These are phyloP conservation scores for Megatriorchis doriae DNA, from an alignment of 2,113 vertebrate genomes.

Conservation along the genomic window DNA sequence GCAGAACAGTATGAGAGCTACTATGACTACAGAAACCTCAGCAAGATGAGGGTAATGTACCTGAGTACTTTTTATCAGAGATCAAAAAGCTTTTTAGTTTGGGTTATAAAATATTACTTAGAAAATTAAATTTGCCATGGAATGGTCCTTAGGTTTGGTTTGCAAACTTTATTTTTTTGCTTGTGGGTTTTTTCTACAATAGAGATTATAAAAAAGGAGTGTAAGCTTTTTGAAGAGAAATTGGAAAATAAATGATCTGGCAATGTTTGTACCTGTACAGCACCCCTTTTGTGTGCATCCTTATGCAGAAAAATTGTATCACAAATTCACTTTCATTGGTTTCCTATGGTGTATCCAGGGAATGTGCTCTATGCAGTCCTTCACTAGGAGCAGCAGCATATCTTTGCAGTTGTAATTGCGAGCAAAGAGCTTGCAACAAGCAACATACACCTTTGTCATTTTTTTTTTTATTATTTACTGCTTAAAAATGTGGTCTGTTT, in stretches of 20 bases:
- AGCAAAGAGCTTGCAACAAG: neutral
- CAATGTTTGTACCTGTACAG: neutral
- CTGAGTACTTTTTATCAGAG: neutral
- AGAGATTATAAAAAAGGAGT: neutral
- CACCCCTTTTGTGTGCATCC: neutral
- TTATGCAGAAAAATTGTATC: neutral
- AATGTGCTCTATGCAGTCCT: neutral
- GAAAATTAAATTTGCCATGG: neutral
- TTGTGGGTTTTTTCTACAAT: neutral
- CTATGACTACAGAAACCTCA: slow-evolving; percentile 98
- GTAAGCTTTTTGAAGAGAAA: neutral
- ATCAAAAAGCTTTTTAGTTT: neutral
- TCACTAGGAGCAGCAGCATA: neutral
- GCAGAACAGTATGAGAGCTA: slow-evolving; percentile 96
- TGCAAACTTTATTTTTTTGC: neutral
- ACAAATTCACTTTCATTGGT: neutral
- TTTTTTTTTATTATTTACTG: neutral
- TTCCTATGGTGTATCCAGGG: neutral
- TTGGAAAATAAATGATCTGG: neutral
- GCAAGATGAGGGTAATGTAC: slow-evolving; percentile 93
- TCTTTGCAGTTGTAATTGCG: neutral
- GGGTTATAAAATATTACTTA: neutral
- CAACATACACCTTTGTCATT: neutral
- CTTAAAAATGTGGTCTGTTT: neutral
- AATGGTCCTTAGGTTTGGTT: neutral